phyloP scores from a whole-genome alignment of 2,888 invertebrate species.

The Tetragnatha montana region DNA sequence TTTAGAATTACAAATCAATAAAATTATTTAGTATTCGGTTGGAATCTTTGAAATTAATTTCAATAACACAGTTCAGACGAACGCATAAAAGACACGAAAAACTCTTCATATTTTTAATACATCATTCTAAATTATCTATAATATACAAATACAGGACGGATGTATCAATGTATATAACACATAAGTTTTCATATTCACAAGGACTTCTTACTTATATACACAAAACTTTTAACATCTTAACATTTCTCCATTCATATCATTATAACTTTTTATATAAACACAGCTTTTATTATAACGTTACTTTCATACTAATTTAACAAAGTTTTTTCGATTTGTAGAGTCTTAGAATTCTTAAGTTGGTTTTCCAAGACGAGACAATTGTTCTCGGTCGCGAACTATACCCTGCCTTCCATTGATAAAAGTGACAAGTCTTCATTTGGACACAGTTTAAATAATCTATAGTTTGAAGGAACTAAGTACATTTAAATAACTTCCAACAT shows the following conservation, averaged over 20 bases:
- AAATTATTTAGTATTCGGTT: no score
- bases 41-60: no score
- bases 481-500: no score
- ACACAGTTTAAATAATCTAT: no score
- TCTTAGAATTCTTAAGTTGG: background rate
- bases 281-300: background rate
- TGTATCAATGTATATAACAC: constrained; percentile 28
- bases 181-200: constrained; percentile 6
- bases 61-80: no score
- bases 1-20: no score
- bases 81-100: background rate
- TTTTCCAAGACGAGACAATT: no score
- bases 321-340: background rate
- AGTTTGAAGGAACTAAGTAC: no score
- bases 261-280: background rate
- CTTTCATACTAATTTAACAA: background rate
- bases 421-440: background rate
- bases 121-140: constrained; percentile 32
- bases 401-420: background rate
- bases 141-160: constrained; percentile 67
- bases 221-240: background rate
- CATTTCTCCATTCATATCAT: background rate
- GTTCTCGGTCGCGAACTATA: background rate
- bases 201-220: background rate
- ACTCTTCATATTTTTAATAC: constrained; percentile 49